Percentiles rank a stretch among this genome's conserved stretches.
Conservation (phyloP, 2,888 invertebrate species). For the Scaptomyza reducta region DNA sequence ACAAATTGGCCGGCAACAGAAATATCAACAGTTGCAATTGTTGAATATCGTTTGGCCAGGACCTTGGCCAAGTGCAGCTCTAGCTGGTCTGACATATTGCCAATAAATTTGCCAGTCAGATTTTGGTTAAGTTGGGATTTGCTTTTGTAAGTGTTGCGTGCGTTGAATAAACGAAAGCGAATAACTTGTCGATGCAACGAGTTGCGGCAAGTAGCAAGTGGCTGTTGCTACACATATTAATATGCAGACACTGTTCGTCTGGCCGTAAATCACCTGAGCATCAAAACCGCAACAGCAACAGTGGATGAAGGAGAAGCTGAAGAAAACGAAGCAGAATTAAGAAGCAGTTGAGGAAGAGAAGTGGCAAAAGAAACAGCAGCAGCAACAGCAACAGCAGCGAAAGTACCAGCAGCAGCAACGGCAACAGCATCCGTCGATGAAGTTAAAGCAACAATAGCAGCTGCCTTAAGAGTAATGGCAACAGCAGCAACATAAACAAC, state of each 20-base stretch:
- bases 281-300: conserved; percentile 41
- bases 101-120: conserved; percentile 46
- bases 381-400: background rate
- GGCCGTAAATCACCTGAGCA: conserved; percentile 72
- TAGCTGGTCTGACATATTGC: conserved; percentile 38
- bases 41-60: conserved; percentile 46
- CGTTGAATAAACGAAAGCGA: conserved; percentile 50
- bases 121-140: conserved; percentile 51
- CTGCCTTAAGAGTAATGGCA: background rate
- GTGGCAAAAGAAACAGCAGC: background rate
- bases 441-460: background rate
- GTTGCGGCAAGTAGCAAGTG: conserved; percentile 1
- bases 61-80: conserved; percentile 18
- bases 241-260: conserved; percentile 70
- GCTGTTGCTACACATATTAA: conserved; percentile 56
- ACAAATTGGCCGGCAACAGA: conserved; percentile 63
- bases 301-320: background rate
- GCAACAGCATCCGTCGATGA: background rate
- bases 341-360: background rate
- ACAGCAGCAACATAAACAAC: background rate
- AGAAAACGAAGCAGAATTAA: conserved; percentile 1
- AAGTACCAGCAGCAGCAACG: background rate
- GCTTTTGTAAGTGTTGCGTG: conserved; percentile 48
- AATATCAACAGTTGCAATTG: conserved; percentile 41
- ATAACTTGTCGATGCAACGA: conserved; percentile 5